phyloP scores from a whole-genome alignment of 2,797 vertebrate genomes.

The Gallinago solitaria region DNA sequence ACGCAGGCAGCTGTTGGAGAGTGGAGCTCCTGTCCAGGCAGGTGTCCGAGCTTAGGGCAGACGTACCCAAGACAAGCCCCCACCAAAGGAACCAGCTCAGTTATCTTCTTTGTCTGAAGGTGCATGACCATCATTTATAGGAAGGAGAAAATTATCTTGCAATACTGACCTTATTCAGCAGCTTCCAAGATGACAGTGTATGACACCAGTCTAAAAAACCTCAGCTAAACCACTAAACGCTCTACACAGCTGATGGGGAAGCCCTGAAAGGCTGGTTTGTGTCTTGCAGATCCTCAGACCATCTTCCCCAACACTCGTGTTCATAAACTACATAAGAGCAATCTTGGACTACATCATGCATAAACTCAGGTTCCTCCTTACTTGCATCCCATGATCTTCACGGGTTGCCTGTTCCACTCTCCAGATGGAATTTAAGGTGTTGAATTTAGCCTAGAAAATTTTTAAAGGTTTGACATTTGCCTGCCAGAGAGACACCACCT shows the following conservation, averaged over 20 bases:
- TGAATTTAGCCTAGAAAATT: background rate
- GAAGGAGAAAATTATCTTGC: conserved; percentile 11
- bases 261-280: conserved; percentile 1
- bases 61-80: fast-evolving
- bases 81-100: background rate
- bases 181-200: background rate
- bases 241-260: background rate
- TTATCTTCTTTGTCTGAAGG: background rate
- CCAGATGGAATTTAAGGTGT: background rate
- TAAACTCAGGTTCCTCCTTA: background rate
- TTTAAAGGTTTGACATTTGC: background rate
- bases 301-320: background rate
- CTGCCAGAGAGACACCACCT: background rate
- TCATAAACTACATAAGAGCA: background rate
- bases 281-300: background rate
- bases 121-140: background rate
- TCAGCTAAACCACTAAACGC: conserved; percentile 6
- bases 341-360: background rate
- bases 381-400: background rate
- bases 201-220: background rate
- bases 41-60: background rate
- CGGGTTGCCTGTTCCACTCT: fast-evolving
- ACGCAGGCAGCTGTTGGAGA: background rate
- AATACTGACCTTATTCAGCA: conserved; percentile 1
- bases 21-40: fast-evolving